A percentile compares a stretch with the other conserved stretches of the same genome.
These are phyloP conservation scores for Beroe forskalii DNA, from an alignment of 37 sponge, comb jelly and placozoan genomes.

Conservation along the genomic window DNA sequence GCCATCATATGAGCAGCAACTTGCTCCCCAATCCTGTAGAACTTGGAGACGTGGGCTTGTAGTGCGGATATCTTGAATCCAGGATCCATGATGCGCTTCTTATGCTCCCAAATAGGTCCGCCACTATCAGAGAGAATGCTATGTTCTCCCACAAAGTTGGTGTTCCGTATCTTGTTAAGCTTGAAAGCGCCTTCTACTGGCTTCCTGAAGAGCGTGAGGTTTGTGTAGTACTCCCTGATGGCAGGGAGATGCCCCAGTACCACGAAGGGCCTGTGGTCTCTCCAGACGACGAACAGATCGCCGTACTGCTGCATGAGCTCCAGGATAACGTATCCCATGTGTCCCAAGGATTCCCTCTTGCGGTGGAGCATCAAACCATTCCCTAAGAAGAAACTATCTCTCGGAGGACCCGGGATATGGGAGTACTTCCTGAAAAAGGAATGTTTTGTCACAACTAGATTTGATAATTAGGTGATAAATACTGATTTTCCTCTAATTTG, in stretches of 20 bases:
- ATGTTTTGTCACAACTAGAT: no score
- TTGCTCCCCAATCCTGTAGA: no score
- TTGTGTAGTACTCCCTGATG: not conserved
- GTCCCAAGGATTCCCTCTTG: not conserved
- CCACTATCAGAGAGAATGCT: constrained; percentile 18
- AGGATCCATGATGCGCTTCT: no score
- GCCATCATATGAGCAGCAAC: no score
- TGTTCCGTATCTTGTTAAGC: not conserved
- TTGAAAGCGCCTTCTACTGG: not conserved
- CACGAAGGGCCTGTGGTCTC: not conserved
- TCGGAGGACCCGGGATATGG: constrained; percentile 6
- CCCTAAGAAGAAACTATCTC: constrained; percentile 10
- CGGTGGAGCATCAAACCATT: no score
- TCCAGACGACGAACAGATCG: not conserved
- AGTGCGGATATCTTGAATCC: no score
- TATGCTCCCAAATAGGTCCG: no score
- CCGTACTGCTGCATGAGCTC: not conserved
- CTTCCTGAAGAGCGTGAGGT: not conserved
- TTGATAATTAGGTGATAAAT: no score
- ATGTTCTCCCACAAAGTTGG: not conserved
- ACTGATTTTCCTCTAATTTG: no score
- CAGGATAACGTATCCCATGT: no score
- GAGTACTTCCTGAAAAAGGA: not conserved
- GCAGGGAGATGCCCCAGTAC: not conserved
- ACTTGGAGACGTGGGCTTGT: no score